Conservation (phyloP, 2,888 invertebrate species). For the Drosophila acutilabella region DNA sequence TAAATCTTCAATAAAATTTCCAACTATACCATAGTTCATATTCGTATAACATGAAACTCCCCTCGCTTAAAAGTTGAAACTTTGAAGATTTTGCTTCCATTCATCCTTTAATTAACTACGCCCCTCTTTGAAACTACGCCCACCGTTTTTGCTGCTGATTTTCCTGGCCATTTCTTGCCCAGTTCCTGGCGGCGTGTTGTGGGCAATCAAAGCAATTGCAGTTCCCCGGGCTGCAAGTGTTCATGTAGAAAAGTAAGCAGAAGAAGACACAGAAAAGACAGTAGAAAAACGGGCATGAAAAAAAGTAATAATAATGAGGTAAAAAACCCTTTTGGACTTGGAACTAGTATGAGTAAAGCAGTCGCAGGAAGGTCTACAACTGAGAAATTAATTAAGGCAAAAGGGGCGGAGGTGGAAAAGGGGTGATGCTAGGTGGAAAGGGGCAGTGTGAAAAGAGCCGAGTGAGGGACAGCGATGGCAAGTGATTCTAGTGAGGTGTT, state of each 20-base stretch:
- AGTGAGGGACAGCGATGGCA: conserved; percentile 36
- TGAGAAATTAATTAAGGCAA: conserved; percentile 75
- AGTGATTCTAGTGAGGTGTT: conserved; percentile 53
- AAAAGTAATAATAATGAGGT: conserved; percentile 67
- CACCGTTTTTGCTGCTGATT: conserved; percentile 39
- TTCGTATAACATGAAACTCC: too few species aligned
- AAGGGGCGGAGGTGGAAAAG: conserved; percentile 27
- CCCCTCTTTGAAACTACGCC: conserved; percentile 32
- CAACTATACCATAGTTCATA: too few species aligned
- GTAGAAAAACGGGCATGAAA: conserved; percentile 34
- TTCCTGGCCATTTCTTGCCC: conserved; percentile 42
- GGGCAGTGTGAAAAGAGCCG: conserved; percentile 1
- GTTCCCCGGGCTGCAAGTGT: conserved; percentile 64
- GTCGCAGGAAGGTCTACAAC: conserved; percentile 23
- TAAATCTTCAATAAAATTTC: too few species aligned
- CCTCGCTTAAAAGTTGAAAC: too few species aligned
- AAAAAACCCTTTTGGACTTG: conserved; percentile 67
- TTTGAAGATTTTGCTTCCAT: too few species aligned
- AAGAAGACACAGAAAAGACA: conserved; percentile 18
- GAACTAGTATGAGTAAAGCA: conserved; percentile 19
- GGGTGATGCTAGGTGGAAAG: background rate
- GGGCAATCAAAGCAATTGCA: conserved; percentile 78
- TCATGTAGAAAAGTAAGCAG: conserved; percentile 30
- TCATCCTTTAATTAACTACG: background rate
- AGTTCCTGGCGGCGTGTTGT: conserved; percentile 63